phyloP scores from a whole-genome alignment of 1,140 invertebrate species.

The Akabosia matsudoensis region DNA sequence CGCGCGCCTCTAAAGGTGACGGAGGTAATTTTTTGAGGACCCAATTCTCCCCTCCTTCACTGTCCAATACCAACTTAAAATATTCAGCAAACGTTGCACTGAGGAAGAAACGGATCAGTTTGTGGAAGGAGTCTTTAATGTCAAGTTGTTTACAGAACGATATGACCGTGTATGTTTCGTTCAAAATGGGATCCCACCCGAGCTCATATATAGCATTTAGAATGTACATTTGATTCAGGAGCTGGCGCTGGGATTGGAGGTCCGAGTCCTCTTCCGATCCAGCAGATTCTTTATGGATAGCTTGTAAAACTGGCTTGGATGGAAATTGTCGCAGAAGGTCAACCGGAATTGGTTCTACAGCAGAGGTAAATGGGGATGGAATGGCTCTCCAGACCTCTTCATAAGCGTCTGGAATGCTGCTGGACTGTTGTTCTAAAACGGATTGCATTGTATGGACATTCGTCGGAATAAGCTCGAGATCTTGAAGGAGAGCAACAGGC shows the following conservation, averaged over 20 bases:
- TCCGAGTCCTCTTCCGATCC: not conserved
- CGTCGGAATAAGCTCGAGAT: not conserved
- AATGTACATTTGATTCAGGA: not conserved
- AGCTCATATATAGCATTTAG: not conserved
- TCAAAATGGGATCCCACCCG: not conserved
- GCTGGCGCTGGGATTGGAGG: no score
- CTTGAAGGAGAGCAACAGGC: not conserved
- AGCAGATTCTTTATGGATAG: not conserved
- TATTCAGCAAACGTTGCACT: not conserved
- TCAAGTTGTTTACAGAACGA: not conserved
- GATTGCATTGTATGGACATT: not conserved
- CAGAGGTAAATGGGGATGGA: not conserved
- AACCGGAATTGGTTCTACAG: not conserved
- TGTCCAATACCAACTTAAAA: not conserved
- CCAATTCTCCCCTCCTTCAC: not conserved
- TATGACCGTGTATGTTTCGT: not conserved
- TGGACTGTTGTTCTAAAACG: not conserved
- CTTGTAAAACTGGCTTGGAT: not conserved
- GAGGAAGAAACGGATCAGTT: not conserved
- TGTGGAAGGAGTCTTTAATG: not conserved
- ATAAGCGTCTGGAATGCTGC: not conserved
- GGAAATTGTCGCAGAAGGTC: not conserved
- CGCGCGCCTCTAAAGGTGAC: not conserved
- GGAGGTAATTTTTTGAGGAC: not conserved
- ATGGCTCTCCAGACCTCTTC: constrained; percentile 5